Base-by-base conservation (phyloP, 2,888 invertebrate genomes). In the Furcula furcula region DNA sequence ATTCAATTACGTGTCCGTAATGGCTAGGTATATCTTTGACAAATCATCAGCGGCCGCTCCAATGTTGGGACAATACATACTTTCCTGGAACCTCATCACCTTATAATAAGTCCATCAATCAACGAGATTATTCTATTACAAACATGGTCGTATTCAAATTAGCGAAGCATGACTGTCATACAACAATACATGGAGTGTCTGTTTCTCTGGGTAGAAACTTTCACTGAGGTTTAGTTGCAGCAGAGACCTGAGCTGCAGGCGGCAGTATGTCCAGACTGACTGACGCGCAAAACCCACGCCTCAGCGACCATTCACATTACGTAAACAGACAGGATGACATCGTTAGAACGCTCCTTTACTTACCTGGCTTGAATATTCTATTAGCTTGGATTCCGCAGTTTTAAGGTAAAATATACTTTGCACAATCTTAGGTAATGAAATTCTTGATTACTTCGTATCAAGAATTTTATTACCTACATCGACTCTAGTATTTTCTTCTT, bases 101-200 rank as follows among this genome's bases (percentile, higher is more conserved):
- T 70, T 71, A 81, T 76, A 78, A 79, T 79, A 76, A 75, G 70
- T 72, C 74, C 66, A 83, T 84, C 79, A 78, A 80, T 83, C 82
- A 80, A 71, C 60, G 47, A 77, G 74, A 77, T 79, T 76, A 76
- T 76, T 73, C 64, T 72, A 74, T 74, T 76, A 74, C 66, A 62
- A 68, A 68, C 71, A 69, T 65, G 66, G 68, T 64, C 65, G 67
- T 71, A 76, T 79, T 79, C 66, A 76, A 76, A 78, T 76, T 72
- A 71, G 68, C 69, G 56, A 46, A 80, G 72, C 82, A 74, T 79
- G 79, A 78, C 78, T 55, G 65, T 70, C 71, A 64, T 49, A 69
- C 62, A 75, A 76, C 73, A 71, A 73, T 76, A 71, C 64, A 51
- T 54, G 58, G 51, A 53, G 51, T 61, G 48, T 47, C 38, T 50